Evolutionary conservation across 2,797 vertebrate species (phyloP), one percentile per base, ranked within the genome.

Genomic region (Bradypodion ventrale): DNA sequence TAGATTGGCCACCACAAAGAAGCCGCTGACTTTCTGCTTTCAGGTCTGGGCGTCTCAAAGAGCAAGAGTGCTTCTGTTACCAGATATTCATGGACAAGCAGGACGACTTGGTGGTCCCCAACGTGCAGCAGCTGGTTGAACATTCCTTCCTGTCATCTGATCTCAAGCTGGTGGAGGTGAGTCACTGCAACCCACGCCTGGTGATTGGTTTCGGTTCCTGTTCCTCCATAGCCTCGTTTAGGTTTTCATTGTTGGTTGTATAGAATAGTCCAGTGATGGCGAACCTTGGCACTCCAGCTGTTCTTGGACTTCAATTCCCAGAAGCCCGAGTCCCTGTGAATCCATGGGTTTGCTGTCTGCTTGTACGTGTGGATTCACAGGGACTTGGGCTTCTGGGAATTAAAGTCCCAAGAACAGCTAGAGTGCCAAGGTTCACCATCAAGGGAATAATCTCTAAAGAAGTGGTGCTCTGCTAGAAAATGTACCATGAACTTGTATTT

Each of bases 81-180:
- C 95, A 95, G 92, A 94, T 95, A 23, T 95, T 95, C 84, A 93
- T 95, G 87, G 95, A 95, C 83, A 75, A 93, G 73, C 93, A 94
- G 76, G 94, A 93, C 87, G 92, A 93, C 62, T 76, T 95, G 87
- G 92, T 93, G 40, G 92, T 95, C 56, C 95, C 95, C 0, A 89
- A 93, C 0, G 95, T 95, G 10, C 95, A 95, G 90, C 95, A 95
- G 92, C 75, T 95, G 35, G 87, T 95, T 78, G 95, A 95, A 75
- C 94, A 76, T 9, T 95, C 94, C 73, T 95, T 95, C 91, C 92
- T 95, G 1, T 91, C 93, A 70, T 94, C 93, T 0, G 75, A 90
- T 6, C 93, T 95, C 87, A 95, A 95, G 83, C 90, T 95, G 60
- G 91, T 94, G 80, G 94, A 95, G 92, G 94, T 94, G 87, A 92